Conservation (phyloP, 2,113 vertebrate genomes). For the Eclectus roratus region DNA sequence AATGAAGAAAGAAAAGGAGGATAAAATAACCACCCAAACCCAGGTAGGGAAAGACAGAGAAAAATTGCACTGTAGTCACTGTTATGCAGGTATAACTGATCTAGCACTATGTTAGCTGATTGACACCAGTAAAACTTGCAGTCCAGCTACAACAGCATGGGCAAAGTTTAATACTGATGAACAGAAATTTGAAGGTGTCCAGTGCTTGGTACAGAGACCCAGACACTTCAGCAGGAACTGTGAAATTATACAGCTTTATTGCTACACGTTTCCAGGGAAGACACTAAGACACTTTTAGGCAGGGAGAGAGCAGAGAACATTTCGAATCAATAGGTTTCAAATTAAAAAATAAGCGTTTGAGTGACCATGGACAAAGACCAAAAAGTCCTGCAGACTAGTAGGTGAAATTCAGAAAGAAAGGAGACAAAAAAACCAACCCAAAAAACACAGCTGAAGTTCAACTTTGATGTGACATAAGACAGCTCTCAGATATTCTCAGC, state of each 20-base stretch:
- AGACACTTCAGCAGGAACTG: neutral
- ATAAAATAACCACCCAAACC: neutral
- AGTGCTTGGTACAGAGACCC: neutral
- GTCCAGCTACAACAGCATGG: accelerated
- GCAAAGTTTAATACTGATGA: neutral
- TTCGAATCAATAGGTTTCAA: neutral
- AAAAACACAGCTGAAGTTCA: neutral
- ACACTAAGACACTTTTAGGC: neutral
- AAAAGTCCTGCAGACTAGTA: neutral
- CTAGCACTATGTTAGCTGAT: neutral
- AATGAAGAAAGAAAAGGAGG: neutral
- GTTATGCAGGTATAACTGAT: neutral
- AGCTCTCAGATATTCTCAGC: neutral
- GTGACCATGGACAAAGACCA: neutral
- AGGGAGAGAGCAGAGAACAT: neutral
- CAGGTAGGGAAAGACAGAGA: neutral
- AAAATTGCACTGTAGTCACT: neutral
- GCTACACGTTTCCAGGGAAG: neutral
- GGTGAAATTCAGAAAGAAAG: neutral
- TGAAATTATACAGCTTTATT: neutral
- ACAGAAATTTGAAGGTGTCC: neutral
- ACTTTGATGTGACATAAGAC: neutral
- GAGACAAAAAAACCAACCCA: neutral
- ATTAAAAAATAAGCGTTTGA: neutral
- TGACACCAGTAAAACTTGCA: neutral